Evolutionary conservation across 1,140 invertebrate species (phyloP), one percentile per base, ranked within the genome.

Genomic region (Mamestra configurata): DNA sequence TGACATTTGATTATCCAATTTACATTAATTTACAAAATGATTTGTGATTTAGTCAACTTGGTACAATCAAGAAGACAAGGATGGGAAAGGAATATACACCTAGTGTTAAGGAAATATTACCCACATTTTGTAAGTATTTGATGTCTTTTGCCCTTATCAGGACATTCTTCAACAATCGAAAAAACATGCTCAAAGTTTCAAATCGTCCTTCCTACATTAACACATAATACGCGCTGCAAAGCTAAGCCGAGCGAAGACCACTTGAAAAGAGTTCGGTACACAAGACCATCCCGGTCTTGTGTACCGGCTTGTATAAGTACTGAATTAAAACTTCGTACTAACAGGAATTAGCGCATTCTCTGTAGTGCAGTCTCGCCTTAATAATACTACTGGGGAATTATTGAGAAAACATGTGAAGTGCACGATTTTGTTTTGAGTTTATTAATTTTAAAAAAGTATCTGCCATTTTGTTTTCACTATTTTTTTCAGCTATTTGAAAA

Each of bases 291-390:
- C n/a, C n/a, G n/a, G n/a, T n/a, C n/a, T n/a, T n/a, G n/a, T 81
- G 82, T 87, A 83, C 86, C 88, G 88, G 86, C 84, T 73, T 82
- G 77, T 77, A 77, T 83, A 85, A 86, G 86, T 86, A 89, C 86
- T 92, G 95, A 95, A 95, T 95, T 95, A 95, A 95, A 96, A 95
- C 95, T 95, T 95, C 93, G 88, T 88, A 95, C 95, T 95, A 95
- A 95, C 93, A 94, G 91, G 92, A 92, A 90, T 93, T 94, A 94
- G 90, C 88, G 24, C 53, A 20, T 59, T 73, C 18, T 70, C 55
- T 64, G 51, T 18, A 70, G 64, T 46, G 71, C 59, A 40, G 57
- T 61, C 57, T 13, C 18, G 61, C 61, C 61, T 66, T 66, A 22
- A 40, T 40, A 66, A 66, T 20, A 40, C 61, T 40, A 20, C 61